Evolutionary conservation across 1,140 invertebrate genomes (phyloP).

Genomic region (Drosophila ficusphila): DNA sequence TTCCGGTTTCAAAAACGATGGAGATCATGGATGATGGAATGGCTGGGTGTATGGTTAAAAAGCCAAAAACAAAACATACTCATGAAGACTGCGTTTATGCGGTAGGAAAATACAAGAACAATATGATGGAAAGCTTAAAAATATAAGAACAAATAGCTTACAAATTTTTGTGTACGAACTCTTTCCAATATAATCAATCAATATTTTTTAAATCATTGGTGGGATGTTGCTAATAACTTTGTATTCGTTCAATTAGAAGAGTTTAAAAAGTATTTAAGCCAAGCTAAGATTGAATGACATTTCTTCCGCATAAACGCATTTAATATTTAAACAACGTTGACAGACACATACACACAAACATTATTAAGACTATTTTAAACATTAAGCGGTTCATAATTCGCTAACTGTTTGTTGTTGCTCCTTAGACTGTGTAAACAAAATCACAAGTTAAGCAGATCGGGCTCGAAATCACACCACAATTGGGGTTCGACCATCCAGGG

Average conservation of each 20-base stretch:
- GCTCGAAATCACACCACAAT: slow-evolving; percentile 63
- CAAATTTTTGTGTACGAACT: no score
- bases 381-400: slow-evolving; percentile 48
- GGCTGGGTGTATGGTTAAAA: slow-evolving; percentile 41
- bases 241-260: not conserved
- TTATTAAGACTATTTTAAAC: slow-evolving; percentile 75
- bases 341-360: slow-evolving; percentile 67
- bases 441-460: slow-evolving; percentile 67
- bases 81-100: slow-evolving; percentile 35
- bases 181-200: no score
- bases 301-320: slow-evolving; percentile 52
- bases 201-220: slow-evolving; percentile 7
- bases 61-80: slow-evolving; percentile 30
- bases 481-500: slow-evolving; percentile 76
- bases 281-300: not conserved
- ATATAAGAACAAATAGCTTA: no score
- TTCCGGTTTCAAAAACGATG: slow-evolving; percentile 2
- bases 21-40: slow-evolving; percentile 25
- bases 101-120: not conserved
- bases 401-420: slow-evolving; percentile 44
- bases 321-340: slow-evolving; percentile 36
- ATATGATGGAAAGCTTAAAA: not conserved
- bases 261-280: not conserved
- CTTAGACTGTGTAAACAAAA: slow-evolving; percentile 59
- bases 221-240: not conserved